phyloP scores from a whole-genome alignment of 2,888 invertebrate genomes.

The Agrilus mali region DNA sequence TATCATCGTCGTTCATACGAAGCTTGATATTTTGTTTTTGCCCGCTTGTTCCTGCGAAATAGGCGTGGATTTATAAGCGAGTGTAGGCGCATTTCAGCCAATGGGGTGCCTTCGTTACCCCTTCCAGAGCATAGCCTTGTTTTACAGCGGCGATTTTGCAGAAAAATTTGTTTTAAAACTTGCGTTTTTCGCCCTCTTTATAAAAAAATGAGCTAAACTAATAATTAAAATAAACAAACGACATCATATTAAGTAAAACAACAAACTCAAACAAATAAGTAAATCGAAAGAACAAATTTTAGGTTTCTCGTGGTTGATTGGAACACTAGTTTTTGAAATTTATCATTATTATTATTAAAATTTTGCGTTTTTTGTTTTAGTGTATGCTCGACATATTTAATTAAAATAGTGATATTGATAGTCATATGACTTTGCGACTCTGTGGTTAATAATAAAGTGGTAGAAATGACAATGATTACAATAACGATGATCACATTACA shows the following conservation, averaged over 20 bases:
- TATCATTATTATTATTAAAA: too few relatives aligned
- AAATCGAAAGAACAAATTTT: too few relatives aligned
- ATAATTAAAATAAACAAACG: too few relatives aligned
- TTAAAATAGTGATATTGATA: too few relatives aligned
- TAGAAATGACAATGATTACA: constrained; percentile 4
- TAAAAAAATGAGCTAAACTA: constrained; percentile 3
- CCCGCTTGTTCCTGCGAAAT: constrained; percentile 18
- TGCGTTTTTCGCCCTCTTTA: constrained; percentile 11
- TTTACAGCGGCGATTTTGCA: constrained; percentile 12
- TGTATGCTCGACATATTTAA: too few relatives aligned
- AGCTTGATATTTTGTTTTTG: constrained; percentile 31
- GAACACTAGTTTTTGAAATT: too few relatives aligned
- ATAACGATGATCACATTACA: constrained; percentile 4
- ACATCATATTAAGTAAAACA: too few relatives aligned
- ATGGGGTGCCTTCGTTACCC: constrained; percentile 20
- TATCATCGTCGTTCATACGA: constrained; percentile 1
- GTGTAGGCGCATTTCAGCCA: constrained; percentile 29
- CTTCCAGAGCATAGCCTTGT: constrained; percentile 12
- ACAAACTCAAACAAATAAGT: too few relatives aligned
- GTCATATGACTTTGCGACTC: too few relatives aligned
- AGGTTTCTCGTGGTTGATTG: too few relatives aligned
- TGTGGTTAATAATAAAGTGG: not conserved
- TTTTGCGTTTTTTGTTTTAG: too few relatives aligned
- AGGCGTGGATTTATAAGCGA: constrained; percentile 16
- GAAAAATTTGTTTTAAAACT: constrained; percentile 12